Evolutionary conservation across 1,140 invertebrate species (phyloP).

Genomic region (Wiebesia pumilae): DNA sequence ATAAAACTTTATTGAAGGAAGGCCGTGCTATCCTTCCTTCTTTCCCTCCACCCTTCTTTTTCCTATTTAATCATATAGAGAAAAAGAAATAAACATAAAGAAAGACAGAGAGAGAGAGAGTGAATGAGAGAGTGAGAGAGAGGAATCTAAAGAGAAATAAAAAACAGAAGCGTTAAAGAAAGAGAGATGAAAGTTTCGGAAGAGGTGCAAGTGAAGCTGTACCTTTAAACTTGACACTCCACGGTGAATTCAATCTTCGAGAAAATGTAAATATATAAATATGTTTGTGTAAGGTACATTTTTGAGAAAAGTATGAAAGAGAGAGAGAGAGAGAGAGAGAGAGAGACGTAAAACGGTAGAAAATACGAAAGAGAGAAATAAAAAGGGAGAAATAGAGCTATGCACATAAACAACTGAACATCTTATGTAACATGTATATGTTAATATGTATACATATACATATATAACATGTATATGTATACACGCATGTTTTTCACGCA

Average conservation of each 20-base stretch:
- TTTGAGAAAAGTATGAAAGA: slow-evolving; percentile 45
- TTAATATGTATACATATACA: not conserved
- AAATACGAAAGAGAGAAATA: too few species aligned
- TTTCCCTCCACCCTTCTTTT: not conserved
- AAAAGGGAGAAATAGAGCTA: too few species aligned
- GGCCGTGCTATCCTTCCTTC: slow-evolving; percentile 29
- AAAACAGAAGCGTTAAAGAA: too few species aligned
- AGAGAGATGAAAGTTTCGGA: slow-evolving; percentile 33
- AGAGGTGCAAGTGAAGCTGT: slow-evolving; percentile 48
- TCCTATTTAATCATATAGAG: not conserved
- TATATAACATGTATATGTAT: not conserved
- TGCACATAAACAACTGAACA: too few species aligned
- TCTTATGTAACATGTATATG: not conserved
- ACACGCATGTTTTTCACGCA: slow-evolving; percentile 43
- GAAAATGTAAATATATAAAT: slow-evolving; percentile 63
- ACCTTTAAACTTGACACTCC: slow-evolving; percentile 57
- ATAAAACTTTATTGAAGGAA: slow-evolving; percentile 56
- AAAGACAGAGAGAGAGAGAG: not conserved
- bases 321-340: too few species aligned
- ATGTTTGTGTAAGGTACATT: slow-evolving; percentile 42
- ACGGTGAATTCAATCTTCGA: slow-evolving; percentile 62
- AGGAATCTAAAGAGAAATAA: too few species aligned
- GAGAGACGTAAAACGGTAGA: too few species aligned
- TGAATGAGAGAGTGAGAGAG: not conserved
- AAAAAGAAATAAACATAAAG: not conserved